Evolutionary conservation across 2,797 vertebrate species (phyloP).

Genomic region (Rhinophrynus dorsalis): DNA sequence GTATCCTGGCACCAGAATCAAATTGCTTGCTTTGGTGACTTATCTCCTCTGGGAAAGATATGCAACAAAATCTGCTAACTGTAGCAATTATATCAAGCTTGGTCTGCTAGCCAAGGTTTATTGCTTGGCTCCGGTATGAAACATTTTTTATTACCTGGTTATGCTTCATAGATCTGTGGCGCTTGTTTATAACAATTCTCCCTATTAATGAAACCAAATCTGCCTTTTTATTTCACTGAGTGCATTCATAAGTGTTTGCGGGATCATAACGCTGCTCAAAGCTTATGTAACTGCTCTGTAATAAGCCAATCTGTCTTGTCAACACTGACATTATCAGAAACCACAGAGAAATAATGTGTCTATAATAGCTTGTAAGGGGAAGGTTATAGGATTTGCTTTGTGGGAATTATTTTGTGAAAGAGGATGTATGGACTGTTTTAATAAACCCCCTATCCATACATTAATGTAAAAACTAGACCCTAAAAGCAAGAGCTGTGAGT

Average conservation of each 20-base stretch:
- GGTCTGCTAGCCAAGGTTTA: constrained; percentile 43
- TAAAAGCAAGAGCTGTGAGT: constrained; percentile 11
- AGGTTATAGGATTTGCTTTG: constrained; percentile 39
- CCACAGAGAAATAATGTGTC: constrained; percentile 42
- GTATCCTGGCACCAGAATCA: not conserved
- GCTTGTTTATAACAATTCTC: constrained; percentile 48
- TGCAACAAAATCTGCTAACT: constrained; percentile 43
- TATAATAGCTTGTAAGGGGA: constrained; percentile 45
- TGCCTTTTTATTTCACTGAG: constrained; percentile 42
- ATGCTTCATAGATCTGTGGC: constrained; percentile 49
- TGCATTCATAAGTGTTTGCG: constrained; percentile 46
- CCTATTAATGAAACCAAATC: constrained; percentile 48
- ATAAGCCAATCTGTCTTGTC: constrained; percentile 47
- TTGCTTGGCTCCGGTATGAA: constrained; percentile 43
- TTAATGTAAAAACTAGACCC: not conserved
- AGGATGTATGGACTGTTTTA: constrained; percentile 42
- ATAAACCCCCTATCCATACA: not conserved
- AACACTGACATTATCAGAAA: constrained; percentile 47
- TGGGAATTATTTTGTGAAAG: constrained; percentile 44
- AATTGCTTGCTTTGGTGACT: not conserved
- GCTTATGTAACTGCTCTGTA: constrained; percentile 45
- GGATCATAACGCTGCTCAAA: constrained; percentile 42
- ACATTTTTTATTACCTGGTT: constrained; percentile 49
- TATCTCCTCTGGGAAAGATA: constrained; percentile 30
- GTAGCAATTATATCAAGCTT: constrained; percentile 43